Evolutionary conservation across 1,140 invertebrate genomes (phyloP), one percentile per base, ranked within the genome.

Genomic region (Drosophila repleta): DNA sequence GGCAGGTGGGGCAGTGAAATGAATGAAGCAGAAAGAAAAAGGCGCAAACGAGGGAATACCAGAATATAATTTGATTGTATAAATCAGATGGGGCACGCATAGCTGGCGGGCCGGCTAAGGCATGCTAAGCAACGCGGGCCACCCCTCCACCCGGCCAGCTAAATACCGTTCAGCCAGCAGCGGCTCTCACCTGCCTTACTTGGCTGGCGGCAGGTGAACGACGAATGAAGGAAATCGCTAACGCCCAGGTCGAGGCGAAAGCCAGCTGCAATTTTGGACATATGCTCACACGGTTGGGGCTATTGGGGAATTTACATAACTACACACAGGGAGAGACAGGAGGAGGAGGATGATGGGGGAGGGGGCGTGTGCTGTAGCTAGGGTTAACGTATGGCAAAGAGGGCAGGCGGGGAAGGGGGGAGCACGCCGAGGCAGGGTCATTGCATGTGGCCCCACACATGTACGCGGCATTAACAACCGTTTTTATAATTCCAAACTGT

Each of bases 11-110:
- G 29, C n/a, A n/a, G n/a, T n/a, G n/a, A 29, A 29, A 29, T 29
- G n/a, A 58, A 8, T 10, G 32, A 17, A 39, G 21, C 11, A 53
- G 45, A 51, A 53, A 39, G 48, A 37, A 57, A 37, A 57, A 48
- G 26, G 20, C 20, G 41, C 37, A 37, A 69, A 61, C 35, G 57
- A 26, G 58, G 62, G 46, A 74, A 63, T 60, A 60, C 43, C 62
- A 51, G 52, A 66, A 61, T 77, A 87, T 85, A 87, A 87, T 85
- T 85, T 87, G 77, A 85, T 87, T 87, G 77, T 77, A 77, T 77
- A 81, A 87, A 85, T 85, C 74, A 77, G 74, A 67, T 67, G 20
- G 39, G 58, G 65, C 74, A 74, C 66, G 82, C 82, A 77, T 70
- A 79, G 62, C 63, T 72, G 60, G 64, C 20, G 60, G 64, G 29